Evolutionary conservation across 2,888 invertebrate genomes (phyloP).

Genomic region (Dolomedes plantarius): DNA sequence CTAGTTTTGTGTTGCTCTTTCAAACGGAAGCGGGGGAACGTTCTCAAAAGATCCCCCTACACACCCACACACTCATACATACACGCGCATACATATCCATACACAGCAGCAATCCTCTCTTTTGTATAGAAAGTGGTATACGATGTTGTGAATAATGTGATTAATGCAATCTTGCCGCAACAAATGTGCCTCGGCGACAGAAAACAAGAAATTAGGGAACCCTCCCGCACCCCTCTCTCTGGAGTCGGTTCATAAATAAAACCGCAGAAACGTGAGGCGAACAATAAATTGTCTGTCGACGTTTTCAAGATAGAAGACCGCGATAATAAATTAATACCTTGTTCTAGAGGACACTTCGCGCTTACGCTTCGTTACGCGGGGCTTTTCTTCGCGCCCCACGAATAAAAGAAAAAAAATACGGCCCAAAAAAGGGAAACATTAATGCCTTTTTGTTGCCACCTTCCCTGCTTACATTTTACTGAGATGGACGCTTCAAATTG

Average conservation of each 20-base stretch:
- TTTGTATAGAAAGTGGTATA: conserved; percentile 68
- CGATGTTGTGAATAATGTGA: conserved; percentile 71
- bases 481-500: too few relatives aligned
- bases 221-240: conserved; percentile 25
- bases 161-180: conserved; percentile 70
- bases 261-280: conserved; percentile 67
- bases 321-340: conserved; percentile 71
- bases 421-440: too few relatives aligned
- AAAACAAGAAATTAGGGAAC: conserved; percentile 71
- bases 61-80: conserved; percentile 8
- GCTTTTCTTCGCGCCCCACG: conserved; percentile 44
- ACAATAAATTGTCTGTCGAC: conserved; percentile 71
- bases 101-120: conserved; percentile 39
- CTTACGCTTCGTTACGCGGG: conserved; percentile 60
- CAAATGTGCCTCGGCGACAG: conserved; percentile 68
- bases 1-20: conserved; percentile 67
- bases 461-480: too few relatives aligned
- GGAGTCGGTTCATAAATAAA: conserved; percentile 67
- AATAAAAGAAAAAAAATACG: conserved; percentile 22
- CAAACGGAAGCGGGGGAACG: conserved; percentile 59
- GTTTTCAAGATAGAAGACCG: conserved; percentile 66
- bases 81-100: conserved; percentile 8
- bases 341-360: conserved; percentile 67
- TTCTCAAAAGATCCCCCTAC: conserved; percentile 30
- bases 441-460: too few relatives aligned